phyloP scores from a whole-genome alignment of 2,113 vertebrate species.

The Chionis minor region DNA sequence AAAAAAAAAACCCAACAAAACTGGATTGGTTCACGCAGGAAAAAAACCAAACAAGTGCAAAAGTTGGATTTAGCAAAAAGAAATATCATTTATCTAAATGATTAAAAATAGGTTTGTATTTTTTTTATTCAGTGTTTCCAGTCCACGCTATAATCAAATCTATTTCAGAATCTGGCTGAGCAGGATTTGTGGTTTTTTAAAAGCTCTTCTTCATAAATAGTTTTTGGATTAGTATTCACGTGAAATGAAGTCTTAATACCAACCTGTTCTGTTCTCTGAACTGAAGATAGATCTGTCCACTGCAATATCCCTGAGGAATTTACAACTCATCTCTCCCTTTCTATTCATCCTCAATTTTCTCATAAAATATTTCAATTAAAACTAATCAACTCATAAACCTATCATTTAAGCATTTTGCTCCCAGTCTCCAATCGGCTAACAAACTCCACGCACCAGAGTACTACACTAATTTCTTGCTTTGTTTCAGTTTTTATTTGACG shows the following conservation, averaged over 20 bases:
- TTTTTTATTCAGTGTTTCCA: neutral
- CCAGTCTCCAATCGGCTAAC: neutral
- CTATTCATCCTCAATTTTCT: neutral
- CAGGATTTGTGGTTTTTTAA: slow-evolving; percentile 8
- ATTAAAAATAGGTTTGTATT: neutral
- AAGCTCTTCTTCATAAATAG: slow-evolving; percentile 23
- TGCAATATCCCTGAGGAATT: neutral
- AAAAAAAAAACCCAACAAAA: neutral
- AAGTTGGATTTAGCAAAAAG: neutral
- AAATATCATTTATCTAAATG: neutral
- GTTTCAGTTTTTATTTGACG: neutral
- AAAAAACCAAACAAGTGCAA: neutral
- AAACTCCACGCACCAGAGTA: neutral
- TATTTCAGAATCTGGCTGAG: slow-evolving; percentile 4
- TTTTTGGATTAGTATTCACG: slow-evolving; percentile 14
- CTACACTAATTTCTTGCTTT: neutral
- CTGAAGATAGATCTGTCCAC: neutral
- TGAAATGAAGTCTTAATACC: slow-evolving; percentile 33
- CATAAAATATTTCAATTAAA: neutral
- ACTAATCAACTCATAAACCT: neutral
- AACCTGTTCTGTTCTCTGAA: neutral
- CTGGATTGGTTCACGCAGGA: neutral
- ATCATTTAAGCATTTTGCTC: neutral
- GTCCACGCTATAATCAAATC: neutral
- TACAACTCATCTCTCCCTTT: neutral